A percentile compares a stretch with the other conserved stretches of the same genome.
phyloP scores from a whole-genome alignment of 2,797 vertebrate genomes.

The Amazonetta brasiliensis region DNA sequence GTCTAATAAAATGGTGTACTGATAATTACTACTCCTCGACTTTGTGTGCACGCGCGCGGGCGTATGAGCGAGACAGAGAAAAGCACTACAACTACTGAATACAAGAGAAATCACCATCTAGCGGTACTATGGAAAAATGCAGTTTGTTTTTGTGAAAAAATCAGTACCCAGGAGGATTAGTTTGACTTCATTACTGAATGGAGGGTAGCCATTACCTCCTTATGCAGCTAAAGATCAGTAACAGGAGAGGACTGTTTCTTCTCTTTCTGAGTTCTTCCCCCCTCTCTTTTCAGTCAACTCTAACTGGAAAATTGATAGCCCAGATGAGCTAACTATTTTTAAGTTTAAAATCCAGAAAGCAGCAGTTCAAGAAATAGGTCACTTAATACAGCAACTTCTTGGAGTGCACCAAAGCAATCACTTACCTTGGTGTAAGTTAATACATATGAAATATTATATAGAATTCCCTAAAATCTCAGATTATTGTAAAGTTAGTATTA shows the following conservation, averaged over 20 bases:
- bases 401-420: background rate
- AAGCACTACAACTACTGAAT: constrained; percentile 35
- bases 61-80: constrained; percentile 1
- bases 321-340: background rate
- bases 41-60: background rate
- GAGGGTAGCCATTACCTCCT: constrained; percentile 70
- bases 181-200: constrained; percentile 74
- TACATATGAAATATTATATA: background rate
- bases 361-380: background rate
- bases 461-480: background rate
- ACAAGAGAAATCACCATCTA: constrained; percentile 80
- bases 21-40: constrained; percentile 70
- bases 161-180: constrained; percentile 78
- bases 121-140: constrained; percentile 72
- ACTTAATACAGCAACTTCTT: background rate
- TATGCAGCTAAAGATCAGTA: constrained; percentile 55
- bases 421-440: background rate
- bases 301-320: background rate
- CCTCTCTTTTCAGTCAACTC: constrained; percentile 17
- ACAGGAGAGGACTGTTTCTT: constrained; percentile 57
- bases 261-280: background rate
- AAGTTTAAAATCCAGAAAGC: background rate
- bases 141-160: constrained; percentile 82
- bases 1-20: constrained; percentile 69
- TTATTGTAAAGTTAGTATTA: background rate